Evolutionary conservation across 2,888 invertebrate genomes (phyloP), one percentile per base, ranked within the genome.

Genomic region (Fissipunctia ypsillon): DNA sequence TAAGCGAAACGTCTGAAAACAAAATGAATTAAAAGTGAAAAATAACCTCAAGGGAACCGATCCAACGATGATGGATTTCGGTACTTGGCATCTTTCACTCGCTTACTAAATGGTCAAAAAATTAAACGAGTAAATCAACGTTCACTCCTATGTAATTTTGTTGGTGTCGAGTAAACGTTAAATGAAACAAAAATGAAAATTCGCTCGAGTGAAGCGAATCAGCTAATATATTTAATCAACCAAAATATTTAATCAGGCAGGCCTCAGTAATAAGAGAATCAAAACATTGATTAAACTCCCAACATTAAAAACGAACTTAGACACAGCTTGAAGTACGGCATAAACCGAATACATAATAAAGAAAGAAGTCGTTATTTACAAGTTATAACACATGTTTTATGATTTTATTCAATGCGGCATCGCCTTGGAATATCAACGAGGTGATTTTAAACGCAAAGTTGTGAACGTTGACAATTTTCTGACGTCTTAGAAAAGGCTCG

Each of bases 401-500:
- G 72, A 54, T 63, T 63, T 59, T 80, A 76, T 72, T 80, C 81
- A 80, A 69, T 68, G 38, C 68, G 16, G 48, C 43, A 9, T 25
- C 68, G 69, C 22, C n/a, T 67, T 50, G 28, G 73, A 69, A 82
- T 74, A 74, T 78, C 69, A 78, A 74, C 71, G 63, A 82, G 69
- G 45, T 56, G 74, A 78, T 56, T 81, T 72, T 67, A 64, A 81
- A 74, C 14, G 68, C 12, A 25, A 68, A 57, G 25, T 60, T 41
- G 56, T 48, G 63, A 56, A 81, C 56, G 50, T 67, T 71, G 71
- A 35, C 56, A 74, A 78, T 74, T 56, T 71, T 61, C 71, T 38
- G 35, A 41, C n/a, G 73, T 69, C 48, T 10, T 64, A 56, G 74
- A 60, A 35, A 35, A 48, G 10, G 22, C 22, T 22, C 35, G 45